These are phyloP conservation scores for Muntiacus muntjak DNA, from an alignment of 2,113 vertebrate genomes.

Conservation along the genomic window DNA sequence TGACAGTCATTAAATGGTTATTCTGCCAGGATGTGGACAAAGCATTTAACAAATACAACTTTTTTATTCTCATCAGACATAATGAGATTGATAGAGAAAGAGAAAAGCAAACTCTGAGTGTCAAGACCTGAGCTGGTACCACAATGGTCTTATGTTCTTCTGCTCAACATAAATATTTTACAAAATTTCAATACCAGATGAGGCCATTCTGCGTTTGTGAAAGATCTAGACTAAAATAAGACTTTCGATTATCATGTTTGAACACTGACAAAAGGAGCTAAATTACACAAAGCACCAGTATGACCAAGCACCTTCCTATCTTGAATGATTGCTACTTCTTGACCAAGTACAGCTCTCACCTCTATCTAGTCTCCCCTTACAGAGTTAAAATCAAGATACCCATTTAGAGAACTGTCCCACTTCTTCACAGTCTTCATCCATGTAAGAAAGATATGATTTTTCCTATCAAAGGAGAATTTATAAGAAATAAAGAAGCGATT, in stretches of 20 bases:
- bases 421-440: neutral
- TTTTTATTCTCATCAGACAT: neutral
- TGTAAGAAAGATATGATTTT: too few species aligned
- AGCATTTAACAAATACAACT: neutral
- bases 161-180: neutral
- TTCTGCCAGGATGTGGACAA: neutral
- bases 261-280: neutral
- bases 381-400: neutral
- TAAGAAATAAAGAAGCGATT: too few species aligned
- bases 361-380: neutral
- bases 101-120: neutral
- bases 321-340: neutral
- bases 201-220: neutral
- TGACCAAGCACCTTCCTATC: neutral
- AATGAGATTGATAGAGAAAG: neutral
- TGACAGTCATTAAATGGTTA: neutral
- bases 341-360: neutral
- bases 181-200: neutral
- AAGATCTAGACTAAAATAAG: neutral
- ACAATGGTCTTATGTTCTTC: neutral
- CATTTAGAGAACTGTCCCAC: neutral
- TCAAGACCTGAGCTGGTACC: neutral
- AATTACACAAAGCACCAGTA: neutral
- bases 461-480: too few species aligned
- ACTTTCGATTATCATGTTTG: neutral